Percentiles rank a stretch among this genome's conserved stretches.
phyloP scores from a whole-genome alignment of 2,888 invertebrate species.

The Adelognathus sp. region DNA sequence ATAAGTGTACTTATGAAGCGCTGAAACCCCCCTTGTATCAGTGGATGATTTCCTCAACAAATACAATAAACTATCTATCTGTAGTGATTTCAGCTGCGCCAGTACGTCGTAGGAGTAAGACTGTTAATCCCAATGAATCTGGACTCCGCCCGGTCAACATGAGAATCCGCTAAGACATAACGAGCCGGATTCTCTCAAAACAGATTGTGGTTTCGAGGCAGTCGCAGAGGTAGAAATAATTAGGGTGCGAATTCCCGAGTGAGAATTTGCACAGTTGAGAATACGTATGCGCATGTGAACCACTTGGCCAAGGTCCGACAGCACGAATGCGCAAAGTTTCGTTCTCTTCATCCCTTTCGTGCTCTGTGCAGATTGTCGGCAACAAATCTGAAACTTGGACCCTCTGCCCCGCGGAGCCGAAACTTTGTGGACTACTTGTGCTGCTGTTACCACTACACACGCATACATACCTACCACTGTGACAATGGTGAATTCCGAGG shows the following conservation, averaged over 20 bases:
- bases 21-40: no score
- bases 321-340: constrained; percentile 51
- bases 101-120: background rate
- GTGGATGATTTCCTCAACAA: no score
- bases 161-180: constrained; percentile 35
- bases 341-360: constrained; percentile 33
- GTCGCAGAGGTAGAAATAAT: background rate
- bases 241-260: background rate
- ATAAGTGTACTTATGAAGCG: no score
- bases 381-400: constrained; percentile 50
- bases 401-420: constrained; percentile 15
- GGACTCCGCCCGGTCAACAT: background rate
- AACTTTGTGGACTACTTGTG: constrained; percentile 42
- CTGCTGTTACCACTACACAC: constrained; percentile 26
- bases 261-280: constrained; percentile 32
- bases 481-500: constrained; percentile 25
- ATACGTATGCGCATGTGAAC: constrained; percentile 25
- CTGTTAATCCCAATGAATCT: constrained; percentile 18
- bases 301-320: constrained; percentile 39
- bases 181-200: constrained; percentile 31
- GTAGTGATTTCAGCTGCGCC: no score
- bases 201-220: constrained; percentile 34
- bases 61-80: no score
- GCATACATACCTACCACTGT: background rate
- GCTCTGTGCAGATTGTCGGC: constrained; percentile 43